Conservation (phyloP, 2,113 vertebrate genomes). For the Speoplatyrhinus poulsoni region DNA sequence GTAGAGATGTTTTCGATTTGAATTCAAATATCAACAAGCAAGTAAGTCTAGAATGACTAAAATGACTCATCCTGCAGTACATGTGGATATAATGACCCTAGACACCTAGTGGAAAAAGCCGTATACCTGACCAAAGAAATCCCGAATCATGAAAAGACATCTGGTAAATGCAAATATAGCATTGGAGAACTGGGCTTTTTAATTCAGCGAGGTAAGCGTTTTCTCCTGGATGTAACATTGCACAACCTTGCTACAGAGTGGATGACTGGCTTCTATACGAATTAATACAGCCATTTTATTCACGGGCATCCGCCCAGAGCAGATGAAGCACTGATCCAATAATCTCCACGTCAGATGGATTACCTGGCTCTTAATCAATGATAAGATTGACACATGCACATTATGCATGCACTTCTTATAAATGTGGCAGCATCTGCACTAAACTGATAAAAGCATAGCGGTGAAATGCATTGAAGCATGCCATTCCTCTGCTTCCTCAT, state of each 20-base stretch:
- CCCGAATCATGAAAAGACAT: constrained; percentile 1
- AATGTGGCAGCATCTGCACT: constrained; percentile 33
- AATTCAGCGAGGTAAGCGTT: background rate
- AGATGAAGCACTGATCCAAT: constrained; percentile 50
- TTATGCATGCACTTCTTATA: constrained; percentile 36
- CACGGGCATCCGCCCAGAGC: constrained; percentile 44
- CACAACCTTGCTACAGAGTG: constrained; percentile 44
- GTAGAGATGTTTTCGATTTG: background rate
- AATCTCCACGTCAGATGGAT: constrained; percentile 61
- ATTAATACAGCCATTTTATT: constrained; percentile 51
- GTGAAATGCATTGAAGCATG: constrained; percentile 25
- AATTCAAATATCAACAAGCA: no score
- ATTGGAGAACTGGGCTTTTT: no score
- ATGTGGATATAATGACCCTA: constrained; percentile 63
- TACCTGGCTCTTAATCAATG: constrained; percentile 62
- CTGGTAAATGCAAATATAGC: no score
- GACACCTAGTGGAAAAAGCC: constrained; percentile 26
- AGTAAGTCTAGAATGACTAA: constrained; percentile 25
- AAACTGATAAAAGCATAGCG: constrained; percentile 58
- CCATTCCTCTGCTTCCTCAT: constrained; percentile 18
- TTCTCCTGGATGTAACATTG: constrained; percentile 11
- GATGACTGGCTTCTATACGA: constrained; percentile 39
- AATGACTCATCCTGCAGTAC: constrained; percentile 23
- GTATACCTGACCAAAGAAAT: constrained; percentile 23
- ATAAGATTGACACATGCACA: constrained; percentile 58